Conservation (phyloP, 2,888 invertebrate genomes). For the Cabera pusaria region DNA sequence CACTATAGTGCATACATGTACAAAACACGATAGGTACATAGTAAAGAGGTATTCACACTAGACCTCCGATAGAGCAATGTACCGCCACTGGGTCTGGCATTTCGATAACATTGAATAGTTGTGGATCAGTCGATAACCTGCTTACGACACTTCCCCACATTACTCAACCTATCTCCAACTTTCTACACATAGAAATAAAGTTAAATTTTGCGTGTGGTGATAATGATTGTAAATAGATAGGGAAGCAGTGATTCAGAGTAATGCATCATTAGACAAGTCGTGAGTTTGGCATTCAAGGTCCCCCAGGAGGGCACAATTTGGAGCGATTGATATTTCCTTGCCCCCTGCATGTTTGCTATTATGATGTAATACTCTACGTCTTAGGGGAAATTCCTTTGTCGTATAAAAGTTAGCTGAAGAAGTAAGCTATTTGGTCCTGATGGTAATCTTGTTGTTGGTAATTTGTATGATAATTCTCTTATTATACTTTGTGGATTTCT, state of each 20-base stretch:
- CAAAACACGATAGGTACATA: neutral
- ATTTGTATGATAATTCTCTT: too few species aligned
- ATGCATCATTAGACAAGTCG: conserved; percentile 58
- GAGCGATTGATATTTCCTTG: conserved; percentile 61
- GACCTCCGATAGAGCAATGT: conserved; percentile 7
- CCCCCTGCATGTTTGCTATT: conserved; percentile 46
- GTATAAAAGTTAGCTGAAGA: conserved; percentile 2
- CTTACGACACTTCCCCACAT: conserved; percentile 39
- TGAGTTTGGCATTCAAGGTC: conserved; percentile 64
- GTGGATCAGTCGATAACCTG: conserved; percentile 48
- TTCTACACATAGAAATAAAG: conserved; percentile 1
- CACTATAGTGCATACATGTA: too few species aligned
- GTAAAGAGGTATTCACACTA: conserved; percentile 9
- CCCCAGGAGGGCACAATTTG: conserved; percentile 50
- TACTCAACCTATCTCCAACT: neutral
- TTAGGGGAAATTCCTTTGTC: conserved; percentile 23
- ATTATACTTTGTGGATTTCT: too few species aligned
- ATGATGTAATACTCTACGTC: conserved; percentile 41
- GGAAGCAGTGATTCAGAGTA: conserved; percentile 51
- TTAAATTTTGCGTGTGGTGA: conserved; percentile 23
- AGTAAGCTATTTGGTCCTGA: conserved; percentile 7
- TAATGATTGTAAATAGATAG: conserved; percentile 38
- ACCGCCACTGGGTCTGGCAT: conserved; percentile 43
- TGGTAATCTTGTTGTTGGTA: too few species aligned
- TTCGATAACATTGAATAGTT: conserved; percentile 51